These are phyloP conservation scores for Drosophila ficusphila DNA, from an alignment of 1,140 invertebrate genomes.

Conservation along the genomic window DNA sequence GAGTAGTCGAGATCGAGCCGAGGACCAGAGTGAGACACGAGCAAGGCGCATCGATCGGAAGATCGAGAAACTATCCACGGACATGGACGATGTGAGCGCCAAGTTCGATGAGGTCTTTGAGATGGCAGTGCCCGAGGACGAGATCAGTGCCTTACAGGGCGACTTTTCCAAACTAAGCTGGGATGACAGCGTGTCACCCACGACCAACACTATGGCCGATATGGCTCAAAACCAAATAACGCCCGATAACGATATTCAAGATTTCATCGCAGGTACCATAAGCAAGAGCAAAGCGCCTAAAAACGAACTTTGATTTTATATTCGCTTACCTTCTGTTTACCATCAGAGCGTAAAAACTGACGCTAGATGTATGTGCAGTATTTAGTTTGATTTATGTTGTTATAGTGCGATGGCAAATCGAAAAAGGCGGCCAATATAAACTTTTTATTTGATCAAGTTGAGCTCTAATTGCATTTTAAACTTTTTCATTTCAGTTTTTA, in stretches of 20 bases:
- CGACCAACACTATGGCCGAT: conserved; percentile 81
- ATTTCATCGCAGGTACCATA: conserved; percentile 77
- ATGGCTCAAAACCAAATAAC: conserved; percentile 80
- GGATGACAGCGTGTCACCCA: conserved; percentile 83
- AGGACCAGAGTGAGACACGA: conserved; percentile 75
- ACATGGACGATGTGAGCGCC: conserved; percentile 70
- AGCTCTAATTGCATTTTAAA: conserved; percentile 83
- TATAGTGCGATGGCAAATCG: conserved; percentile 6
- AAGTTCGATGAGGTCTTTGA: conserved; percentile 77
- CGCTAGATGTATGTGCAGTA: conserved; percentile 25
- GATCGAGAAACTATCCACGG: conserved; percentile 86
- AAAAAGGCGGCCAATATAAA: conserved; percentile 58
- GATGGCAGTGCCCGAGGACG: conserved; percentile 71
- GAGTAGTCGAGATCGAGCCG: conserved; percentile 56
- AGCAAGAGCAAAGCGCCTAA: conserved; percentile 9
- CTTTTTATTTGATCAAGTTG: conserved; percentile 82
- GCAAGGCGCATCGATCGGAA: conserved; percentile 85
- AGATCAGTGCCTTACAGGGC: conserved; percentile 78
- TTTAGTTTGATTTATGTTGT: conserved; percentile 27
- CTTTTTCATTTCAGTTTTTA: conserved; percentile 46
- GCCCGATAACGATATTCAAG: conserved; percentile 83
- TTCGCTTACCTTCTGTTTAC: conserved; percentile 31
- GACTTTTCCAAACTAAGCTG: conserved; percentile 84
- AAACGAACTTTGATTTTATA: conserved; percentile 27
- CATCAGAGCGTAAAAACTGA: conserved; percentile 42